Conservation (phyloP, 2,113 vertebrate species). For the Cyphomyrus plagiostoma region DNA sequence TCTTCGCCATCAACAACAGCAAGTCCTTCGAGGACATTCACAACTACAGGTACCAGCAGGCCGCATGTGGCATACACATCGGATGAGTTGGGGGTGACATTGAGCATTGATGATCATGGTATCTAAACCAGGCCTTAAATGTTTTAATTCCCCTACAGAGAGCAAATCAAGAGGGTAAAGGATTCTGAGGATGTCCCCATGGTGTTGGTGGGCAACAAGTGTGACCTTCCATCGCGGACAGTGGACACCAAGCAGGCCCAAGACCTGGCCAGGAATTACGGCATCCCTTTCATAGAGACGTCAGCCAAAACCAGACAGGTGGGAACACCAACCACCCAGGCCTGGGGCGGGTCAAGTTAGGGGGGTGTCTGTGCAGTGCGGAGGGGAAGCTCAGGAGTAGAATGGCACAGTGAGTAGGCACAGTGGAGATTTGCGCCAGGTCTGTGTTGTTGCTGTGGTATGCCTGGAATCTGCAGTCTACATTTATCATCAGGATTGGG, state of each 20-base stretch:
- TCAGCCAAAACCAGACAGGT: slow-evolving; percentile 57
- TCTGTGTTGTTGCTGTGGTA: neutral
- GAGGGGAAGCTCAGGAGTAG: neutral
- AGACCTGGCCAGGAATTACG: slow-evolving; percentile 49
- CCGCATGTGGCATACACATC: too few species aligned
- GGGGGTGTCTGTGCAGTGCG: too few species aligned
- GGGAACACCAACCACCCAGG: neutral
- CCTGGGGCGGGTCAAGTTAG: too few species aligned
- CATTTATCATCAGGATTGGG: neutral
- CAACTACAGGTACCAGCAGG: slow-evolving; percentile 2
- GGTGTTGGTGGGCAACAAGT: slow-evolving; percentile 48
- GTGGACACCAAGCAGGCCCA: slow-evolving; percentile 54
- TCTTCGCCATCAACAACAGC: slow-evolving; percentile 56
- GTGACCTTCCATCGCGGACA: slow-evolving; percentile 49
- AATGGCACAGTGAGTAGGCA: neutral
- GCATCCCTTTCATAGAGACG: slow-evolving; percentile 54
- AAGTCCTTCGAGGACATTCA: slow-evolving; percentile 31
- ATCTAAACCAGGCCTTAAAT: neutral
- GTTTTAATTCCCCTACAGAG: slow-evolving; percentile 26
- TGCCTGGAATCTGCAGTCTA: neutral
- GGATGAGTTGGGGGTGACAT: neutral
- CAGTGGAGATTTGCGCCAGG: neutral
- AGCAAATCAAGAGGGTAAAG: slow-evolving; percentile 54
- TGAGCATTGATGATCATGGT: neutral
- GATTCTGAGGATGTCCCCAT: slow-evolving; percentile 54